Conservation (phyloP, 2,113 vertebrate species). For the Paedocypris sp. region DNA sequence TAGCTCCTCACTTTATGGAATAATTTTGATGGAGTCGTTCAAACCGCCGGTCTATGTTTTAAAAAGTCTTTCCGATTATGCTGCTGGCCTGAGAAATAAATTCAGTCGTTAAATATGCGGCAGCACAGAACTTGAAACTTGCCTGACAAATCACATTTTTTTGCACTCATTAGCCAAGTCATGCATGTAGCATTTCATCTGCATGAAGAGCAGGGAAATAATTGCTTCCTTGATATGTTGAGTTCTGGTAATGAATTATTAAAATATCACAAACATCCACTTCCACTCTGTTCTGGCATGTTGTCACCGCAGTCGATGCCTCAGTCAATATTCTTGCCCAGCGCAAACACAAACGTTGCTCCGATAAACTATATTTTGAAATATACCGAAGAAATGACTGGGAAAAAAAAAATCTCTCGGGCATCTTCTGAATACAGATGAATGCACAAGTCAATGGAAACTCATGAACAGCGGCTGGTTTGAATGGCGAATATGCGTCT, state of each 20-base stretch:
- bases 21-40: no score
- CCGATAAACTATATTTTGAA: background rate
- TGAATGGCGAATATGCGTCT: background rate
- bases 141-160: background rate
- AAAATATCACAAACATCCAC: constrained; percentile 6
- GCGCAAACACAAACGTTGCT: constrained; percentile 1
- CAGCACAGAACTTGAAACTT: background rate
- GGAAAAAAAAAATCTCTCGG: background rate
- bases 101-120: constrained; percentile 4
- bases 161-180: background rate
- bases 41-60: background rate
- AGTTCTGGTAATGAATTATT: constrained; percentile 5
- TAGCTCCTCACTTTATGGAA: no score
- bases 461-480: background rate
- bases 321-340: background rate
- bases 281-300: background rate
- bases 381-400: background rate
- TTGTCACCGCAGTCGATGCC: background rate
- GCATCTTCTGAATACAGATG: background rate
- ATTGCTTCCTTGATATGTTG: constrained; percentile 2
- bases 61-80: background rate
- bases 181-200: background rate
- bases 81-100: background rate
- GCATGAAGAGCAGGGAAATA: background rate
- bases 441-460: background rate